phyloP scores from a whole-genome alignment of 2,888 invertebrate species.

The Limnephilus rhombicus region DNA sequence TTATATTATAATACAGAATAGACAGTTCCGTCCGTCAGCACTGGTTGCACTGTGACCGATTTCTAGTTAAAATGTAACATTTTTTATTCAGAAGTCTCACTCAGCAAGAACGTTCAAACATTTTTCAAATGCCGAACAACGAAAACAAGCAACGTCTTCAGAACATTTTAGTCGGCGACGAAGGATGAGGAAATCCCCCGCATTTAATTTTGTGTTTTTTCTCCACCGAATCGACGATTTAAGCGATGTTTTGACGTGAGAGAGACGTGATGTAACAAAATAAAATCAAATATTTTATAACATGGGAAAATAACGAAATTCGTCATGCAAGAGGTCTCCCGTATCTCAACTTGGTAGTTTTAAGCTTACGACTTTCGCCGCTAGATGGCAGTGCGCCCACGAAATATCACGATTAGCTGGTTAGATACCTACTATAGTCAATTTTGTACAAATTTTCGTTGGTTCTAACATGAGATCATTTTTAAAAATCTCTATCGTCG shows the following conservation, averaged over 20 bases:
- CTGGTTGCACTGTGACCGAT: slow-evolving; percentile 43
- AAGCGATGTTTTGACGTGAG: slow-evolving; percentile 39
- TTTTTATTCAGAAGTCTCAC: slow-evolving; percentile 47
- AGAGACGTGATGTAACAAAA: slow-evolving; percentile 38
- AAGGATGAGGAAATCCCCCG: slow-evolving; percentile 58
- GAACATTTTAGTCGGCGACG: slow-evolving; percentile 34
- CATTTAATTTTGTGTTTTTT: slow-evolving; percentile 26
- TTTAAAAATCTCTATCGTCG: not conserved
- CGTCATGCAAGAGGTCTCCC: not conserved
- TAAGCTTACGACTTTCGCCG: not conserved
- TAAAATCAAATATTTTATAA: slow-evolving; percentile 26
- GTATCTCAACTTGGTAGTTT: not conserved
- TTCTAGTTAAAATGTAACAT: slow-evolving; percentile 51
- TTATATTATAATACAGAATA: not conserved
- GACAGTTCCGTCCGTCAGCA: slow-evolving; percentile 46
- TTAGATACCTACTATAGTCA: not conserved
- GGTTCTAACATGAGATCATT: not conserved
- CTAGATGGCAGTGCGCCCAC: not conserved
- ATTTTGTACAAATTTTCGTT: not conserved
- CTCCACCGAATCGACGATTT: not conserved
- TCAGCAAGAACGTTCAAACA: slow-evolving; percentile 40
- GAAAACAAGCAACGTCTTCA: not conserved
- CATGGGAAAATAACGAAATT: not conserved
- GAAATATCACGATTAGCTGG: not conserved
- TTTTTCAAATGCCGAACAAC: slow-evolving; percentile 41